Base-by-base conservation (phyloP, 2,888 invertebrate genomes). In the Campoplex nolae region DNA sequence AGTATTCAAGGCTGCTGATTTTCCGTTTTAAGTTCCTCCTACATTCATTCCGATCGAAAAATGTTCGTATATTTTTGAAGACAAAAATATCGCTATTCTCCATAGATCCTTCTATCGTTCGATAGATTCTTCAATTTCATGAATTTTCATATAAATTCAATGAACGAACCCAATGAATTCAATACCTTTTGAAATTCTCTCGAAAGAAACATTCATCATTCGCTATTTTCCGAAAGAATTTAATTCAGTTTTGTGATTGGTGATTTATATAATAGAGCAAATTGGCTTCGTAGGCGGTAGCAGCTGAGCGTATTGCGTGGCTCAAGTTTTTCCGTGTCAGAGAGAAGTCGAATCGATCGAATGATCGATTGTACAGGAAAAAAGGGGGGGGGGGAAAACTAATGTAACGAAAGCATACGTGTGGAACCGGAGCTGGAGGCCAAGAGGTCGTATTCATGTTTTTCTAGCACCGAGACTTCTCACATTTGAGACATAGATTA, bases 341-440 rank as follows among this genome's bases (percentile, higher is more conserved):
- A 38, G 62, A 62, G 35, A 77, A 67, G 35, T 67, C 38, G 42
- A 67, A 77, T 77, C 23, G 68, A 78, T 70, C 42, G 56, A 76
- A 84, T 86, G 84, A 86, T 88, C 88, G 84, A 86, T 84, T 42
- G 51, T 67, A 35, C 74, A 4, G 38, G 1, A 38, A 3, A 38
- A 6, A 38, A n/a, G n/a, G n/a, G n/a, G n/a, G n/a, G n/a, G 6
- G 8, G 65, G 65, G 18, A 73, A 68, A 56, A 67, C 48, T 51
- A 38, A 71, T 16, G 56, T 48, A 35, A 74, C 54, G 62, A 86
- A 70, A 80, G 76, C 78, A 70, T 78, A 85, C 54, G 62, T 73
- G 81, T 51, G 71, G 80, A 81, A 76, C 73, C 67, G 67, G 78
- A 78, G 77, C 58, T 77, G 28, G 11, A 51, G 1, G 18, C 18